Percentiles rank a stretch among this genome's conserved stretches.
phyloP scores from a whole-genome alignment of 2,888 invertebrate genomes.

The Agonopterix subpropinquella region DNA sequence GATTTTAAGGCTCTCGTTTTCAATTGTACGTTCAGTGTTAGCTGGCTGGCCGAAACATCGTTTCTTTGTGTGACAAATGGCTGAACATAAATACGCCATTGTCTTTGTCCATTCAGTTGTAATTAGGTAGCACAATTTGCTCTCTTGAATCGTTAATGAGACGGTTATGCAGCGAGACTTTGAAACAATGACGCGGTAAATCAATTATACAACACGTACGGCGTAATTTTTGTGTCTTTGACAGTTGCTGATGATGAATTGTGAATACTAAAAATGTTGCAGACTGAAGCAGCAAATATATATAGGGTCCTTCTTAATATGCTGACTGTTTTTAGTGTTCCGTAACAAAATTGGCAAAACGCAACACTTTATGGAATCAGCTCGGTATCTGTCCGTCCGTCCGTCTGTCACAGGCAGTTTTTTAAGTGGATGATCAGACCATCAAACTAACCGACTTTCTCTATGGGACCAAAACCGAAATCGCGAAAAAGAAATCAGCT shows the following conservation, averaged over 20 bases:
- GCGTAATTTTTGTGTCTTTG: constrained; percentile 36
- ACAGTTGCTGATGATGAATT: constrained; percentile 31
- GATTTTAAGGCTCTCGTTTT: constrained; percentile 50
- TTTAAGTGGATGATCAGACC: too few relatives aligned
- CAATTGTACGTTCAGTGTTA: constrained; percentile 43
- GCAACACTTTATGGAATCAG: too few relatives aligned
- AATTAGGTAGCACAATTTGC: constrained; percentile 74
- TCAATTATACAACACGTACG: constrained; percentile 53
- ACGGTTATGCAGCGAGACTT: constrained; percentile 38
- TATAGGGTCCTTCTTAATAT: too few relatives aligned
- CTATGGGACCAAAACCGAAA: too few relatives aligned
- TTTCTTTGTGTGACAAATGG: constrained; percentile 68
- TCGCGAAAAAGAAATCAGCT: too few relatives aligned
- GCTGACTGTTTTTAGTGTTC: too few relatives aligned
- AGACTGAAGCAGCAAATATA: constrained; percentile 1
- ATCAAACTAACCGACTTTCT: too few relatives aligned
- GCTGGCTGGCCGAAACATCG: constrained; percentile 57
- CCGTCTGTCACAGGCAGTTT: too few relatives aligned
- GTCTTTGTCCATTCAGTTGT: constrained; percentile 63
- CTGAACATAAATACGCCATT: constrained; percentile 72
- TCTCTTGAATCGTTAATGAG: constrained; percentile 70
- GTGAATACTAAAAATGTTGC: constrained; percentile 21
- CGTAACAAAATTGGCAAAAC: too few relatives aligned
- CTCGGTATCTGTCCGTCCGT: too few relatives aligned
- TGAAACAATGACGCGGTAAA: constrained; percentile 58